These are phyloP conservation scores for Apis dorsata DNA, from an alignment of 1,140 invertebrate genomes.

Conservation along the genomic window DNA sequence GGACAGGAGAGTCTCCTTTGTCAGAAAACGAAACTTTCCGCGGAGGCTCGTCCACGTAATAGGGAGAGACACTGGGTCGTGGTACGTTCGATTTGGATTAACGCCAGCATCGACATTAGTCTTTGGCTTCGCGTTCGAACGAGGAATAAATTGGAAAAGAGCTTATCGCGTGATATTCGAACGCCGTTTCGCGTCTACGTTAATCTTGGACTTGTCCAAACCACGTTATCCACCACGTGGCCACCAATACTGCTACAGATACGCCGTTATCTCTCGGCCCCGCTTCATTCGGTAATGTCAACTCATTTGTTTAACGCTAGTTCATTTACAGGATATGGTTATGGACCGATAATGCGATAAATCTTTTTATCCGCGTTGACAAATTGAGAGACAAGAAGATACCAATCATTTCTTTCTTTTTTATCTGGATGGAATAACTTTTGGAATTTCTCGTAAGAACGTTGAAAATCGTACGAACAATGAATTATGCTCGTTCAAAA, in stretches of 20 bases:
- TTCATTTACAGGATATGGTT: too few relatives aligned
- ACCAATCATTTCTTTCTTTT: too few relatives aligned
- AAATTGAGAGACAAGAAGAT: background rate
- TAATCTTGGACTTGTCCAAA: constrained; percentile 48
- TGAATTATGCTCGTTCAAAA: too few relatives aligned
- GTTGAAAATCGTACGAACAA: too few relatives aligned
- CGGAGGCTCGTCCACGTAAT: constrained; percentile 28
- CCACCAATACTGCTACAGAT: background rate
- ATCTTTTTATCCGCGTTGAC: background rate
- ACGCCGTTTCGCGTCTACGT: constrained; percentile 22
- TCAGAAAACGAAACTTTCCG: constrained; percentile 12
- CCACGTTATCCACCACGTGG: constrained; percentile 25
- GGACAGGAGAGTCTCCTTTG: background rate
- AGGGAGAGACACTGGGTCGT: constrained; percentile 39
- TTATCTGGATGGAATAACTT: too few relatives aligned
- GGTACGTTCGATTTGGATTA: constrained; percentile 66
- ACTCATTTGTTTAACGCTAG: constrained; percentile 1
- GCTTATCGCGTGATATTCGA: constrained; percentile 54
- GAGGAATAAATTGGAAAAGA: constrained; percentile 58
- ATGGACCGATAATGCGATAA: too few relatives aligned
- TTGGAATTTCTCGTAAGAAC: too few relatives aligned
- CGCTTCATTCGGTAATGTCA: background rate
- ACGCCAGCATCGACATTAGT: constrained; percentile 70
- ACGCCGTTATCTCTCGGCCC: background rate
- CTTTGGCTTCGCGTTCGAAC: constrained; percentile 59